Evolutionary conservation across 2,888 invertebrate genomes (phyloP).

Genomic region (Dolomedes plantarius): DNA sequence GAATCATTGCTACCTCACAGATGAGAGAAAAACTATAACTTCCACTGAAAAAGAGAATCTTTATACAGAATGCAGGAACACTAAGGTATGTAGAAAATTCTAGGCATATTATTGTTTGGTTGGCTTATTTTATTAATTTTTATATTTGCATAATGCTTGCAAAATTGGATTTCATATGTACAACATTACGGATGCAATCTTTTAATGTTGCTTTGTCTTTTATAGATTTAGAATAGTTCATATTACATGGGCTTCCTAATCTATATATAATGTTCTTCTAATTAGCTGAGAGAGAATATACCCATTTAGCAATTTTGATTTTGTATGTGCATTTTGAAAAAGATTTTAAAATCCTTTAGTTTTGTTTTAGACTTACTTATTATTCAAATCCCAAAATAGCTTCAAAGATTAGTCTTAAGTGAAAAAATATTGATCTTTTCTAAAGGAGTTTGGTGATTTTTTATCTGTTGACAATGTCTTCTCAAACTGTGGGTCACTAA

Average conservation of each 20-base stretch:
- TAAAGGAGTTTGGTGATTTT: too few relatives aligned
- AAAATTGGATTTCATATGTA: neutral
- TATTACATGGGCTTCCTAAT: slow-evolving; percentile 60
- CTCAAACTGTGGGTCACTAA: neutral
- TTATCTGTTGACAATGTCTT: neutral
- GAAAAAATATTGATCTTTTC: too few relatives aligned
- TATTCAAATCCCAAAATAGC: too few relatives aligned
- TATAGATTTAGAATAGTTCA: slow-evolving; percentile 38
- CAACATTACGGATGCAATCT: slow-evolving; percentile 22
- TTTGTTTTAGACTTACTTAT: too few relatives aligned
- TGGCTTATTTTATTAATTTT: too few relatives aligned
- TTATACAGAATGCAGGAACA: too few relatives aligned
- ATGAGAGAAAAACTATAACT: too few relatives aligned
- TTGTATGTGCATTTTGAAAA: slow-evolving; percentile 1
- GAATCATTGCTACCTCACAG: too few relatives aligned
- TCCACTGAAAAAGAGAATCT: too few relatives aligned
- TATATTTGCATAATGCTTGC: slow-evolving; percentile 16
- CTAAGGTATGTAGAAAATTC: too few relatives aligned
- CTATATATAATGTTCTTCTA: slow-evolving; percentile 12
- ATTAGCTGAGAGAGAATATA: slow-evolving; percentile 10
- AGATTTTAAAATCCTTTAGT: neutral
- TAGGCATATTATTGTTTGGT: too few relatives aligned
- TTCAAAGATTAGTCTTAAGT: too few relatives aligned
- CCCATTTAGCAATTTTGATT: slow-evolving; percentile 6
- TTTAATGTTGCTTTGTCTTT: slow-evolving; percentile 10